Conservation (phyloP, 2,113 vertebrate genomes). For the Scortum barcoo region DNA sequence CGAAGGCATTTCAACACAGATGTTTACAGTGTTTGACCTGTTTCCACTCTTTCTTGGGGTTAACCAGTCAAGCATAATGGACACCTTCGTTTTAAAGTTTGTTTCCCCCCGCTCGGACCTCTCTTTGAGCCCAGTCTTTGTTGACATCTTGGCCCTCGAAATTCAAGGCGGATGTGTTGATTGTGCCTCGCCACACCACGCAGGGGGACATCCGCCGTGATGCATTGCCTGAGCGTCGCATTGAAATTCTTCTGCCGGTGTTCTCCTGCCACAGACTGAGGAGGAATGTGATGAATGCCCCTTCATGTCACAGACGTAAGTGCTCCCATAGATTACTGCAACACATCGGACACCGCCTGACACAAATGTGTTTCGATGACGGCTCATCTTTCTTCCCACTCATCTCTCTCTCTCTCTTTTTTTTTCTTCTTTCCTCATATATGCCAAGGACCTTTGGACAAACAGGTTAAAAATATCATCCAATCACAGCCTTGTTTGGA, state of each 20-base stretch:
- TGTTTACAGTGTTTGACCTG: constrained; percentile 59
- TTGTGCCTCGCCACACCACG: constrained; percentile 12
- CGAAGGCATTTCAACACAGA: constrained; percentile 70
- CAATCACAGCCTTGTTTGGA: constrained; percentile 61
- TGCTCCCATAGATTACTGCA: constrained; percentile 80
- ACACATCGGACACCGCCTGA: constrained; percentile 72
- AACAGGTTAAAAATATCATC: constrained; percentile 77
- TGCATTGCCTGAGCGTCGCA: constrained; percentile 70
- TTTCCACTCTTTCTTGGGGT: constrained; percentile 1
- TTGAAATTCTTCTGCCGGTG: constrained; percentile 75
- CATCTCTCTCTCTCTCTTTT: constrained; percentile 68
- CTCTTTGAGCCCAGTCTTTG: constrained; percentile 11
- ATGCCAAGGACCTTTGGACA: constrained; percentile 79
- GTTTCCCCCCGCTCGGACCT: not conserved
- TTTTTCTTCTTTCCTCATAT: constrained; percentile 70
- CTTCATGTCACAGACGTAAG: constrained; percentile 70
- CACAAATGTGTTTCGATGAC: constrained; percentile 76
- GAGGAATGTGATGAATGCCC: constrained; percentile 82
- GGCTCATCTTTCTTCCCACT: constrained; percentile 80
- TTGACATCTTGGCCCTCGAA: constrained; percentile 41
- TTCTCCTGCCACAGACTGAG: constrained; percentile 59
- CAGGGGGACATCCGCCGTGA: constrained; percentile 66
- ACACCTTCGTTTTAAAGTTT: constrained; percentile 38
- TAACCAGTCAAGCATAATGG: constrained; percentile 29
- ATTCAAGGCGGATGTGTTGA: constrained; percentile 42